Evolutionary conservation across 2,888 invertebrate genomes (phyloP), one percentile per base, ranked within the genome.

Genomic region (Oeneis ivallda): DNA sequence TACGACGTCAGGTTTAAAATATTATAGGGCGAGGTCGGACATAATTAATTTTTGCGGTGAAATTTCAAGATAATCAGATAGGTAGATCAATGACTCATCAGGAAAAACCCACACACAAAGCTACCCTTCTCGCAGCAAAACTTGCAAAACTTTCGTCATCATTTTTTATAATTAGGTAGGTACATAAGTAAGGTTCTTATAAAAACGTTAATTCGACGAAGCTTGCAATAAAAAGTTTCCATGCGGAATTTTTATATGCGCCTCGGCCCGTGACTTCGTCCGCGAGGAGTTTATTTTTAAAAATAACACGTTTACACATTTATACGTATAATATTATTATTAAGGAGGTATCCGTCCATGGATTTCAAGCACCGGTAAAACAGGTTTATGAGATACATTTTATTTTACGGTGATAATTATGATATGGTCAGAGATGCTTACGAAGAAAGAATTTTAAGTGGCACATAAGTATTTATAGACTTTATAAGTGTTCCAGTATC

Each of bases 341-440:
- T n/a, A n/a, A n/a, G n/a, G n/a, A n/a, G n/a, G n/a, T n/a, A 37
- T 8, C 2, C 45, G n/a, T 47, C 47, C 19, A 13, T 6, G 19
- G 2, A 0, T 7, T 13, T 19, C 5, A 49, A 17, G 49, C 26
- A 32, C 50, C 13, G 50, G 26, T 50, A 32, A 52, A n/a, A 52
- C 50, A 13, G 50, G 50, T 52, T 52, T 52, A 7, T n/a, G 13
- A n/a, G 7, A 5, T 32, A 52, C n/a, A 13, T 52, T 52, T 49
- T 19, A 15, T 45, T n/a, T 45, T 47, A 17, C n/a, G 50, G 32
- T 32, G 5, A 8, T 52, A 32, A 52, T 32, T 52, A 13, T 32
- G 26, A 52, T 52, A 52, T 52, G 50, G 50, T 32, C 47, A 17
- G 47, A 15, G 15, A 17, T 9, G 47, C 17, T 47, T 45, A 45